These are phyloP conservation scores for Amitus sp. DNA, from an alignment of 2,888 invertebrate species.

Conservation along the genomic window DNA sequence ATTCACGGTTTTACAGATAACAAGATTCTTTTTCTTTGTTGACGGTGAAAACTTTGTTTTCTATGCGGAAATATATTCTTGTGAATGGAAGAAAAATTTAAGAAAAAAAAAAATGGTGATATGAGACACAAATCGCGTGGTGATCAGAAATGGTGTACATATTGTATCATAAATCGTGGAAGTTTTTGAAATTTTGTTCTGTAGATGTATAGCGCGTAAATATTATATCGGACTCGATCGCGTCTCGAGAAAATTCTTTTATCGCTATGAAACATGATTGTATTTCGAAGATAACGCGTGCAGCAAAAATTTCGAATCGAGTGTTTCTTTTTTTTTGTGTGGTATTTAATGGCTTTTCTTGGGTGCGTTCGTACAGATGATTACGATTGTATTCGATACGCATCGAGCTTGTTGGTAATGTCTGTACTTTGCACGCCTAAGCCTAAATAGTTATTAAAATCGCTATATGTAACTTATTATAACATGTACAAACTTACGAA, in stretches of 20 bases:
- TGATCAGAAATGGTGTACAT: constrained; percentile 63
- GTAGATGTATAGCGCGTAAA: constrained; percentile 50
- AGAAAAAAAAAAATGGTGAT: constrained; percentile 23
- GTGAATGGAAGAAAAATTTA: constrained; percentile 44
- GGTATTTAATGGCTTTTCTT: constrained; percentile 42
- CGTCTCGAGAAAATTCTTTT: constrained; percentile 27
- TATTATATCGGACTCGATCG: constrained; percentile 46
- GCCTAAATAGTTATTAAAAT: constrained; percentile 53
- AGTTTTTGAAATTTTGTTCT: constrained; percentile 56
- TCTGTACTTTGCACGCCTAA: constrained; percentile 52
- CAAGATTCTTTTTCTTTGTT: too few species aligned
- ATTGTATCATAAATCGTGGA: constrained; percentile 60
- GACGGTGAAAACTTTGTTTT: constrained; percentile 63
- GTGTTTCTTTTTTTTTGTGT: constrained; percentile 43
- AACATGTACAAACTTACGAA: constrained; percentile 60
- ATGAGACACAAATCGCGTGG: constrained; percentile 56
- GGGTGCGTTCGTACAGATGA: constrained; percentile 52
- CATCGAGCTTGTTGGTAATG: constrained; percentile 26
- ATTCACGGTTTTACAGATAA: too few species aligned
- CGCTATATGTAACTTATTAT: constrained; percentile 58
- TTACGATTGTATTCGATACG: constrained; percentile 31
- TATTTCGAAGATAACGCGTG: constrained; percentile 16
- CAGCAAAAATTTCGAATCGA: constrained; percentile 9
- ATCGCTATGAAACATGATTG: constrained; percentile 39
- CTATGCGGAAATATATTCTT: constrained; percentile 64